Evolutionary conservation across 2,113 vertebrate genomes (phyloP), one percentile per base, ranked within the genome.

Genomic region (Sialia sialis): DNA sequence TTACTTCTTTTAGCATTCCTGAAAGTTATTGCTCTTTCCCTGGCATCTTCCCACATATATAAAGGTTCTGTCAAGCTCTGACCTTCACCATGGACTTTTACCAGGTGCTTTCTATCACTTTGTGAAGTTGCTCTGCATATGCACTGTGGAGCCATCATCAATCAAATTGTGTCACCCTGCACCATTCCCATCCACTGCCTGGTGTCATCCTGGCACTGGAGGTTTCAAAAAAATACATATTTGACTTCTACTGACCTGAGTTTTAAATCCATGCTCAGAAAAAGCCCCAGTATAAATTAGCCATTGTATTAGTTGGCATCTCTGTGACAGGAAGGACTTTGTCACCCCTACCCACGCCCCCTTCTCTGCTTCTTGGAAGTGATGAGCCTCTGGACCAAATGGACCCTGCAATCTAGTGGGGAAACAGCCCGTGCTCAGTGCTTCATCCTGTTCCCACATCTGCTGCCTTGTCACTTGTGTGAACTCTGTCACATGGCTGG

Each of bases 21-120:
- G 36, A 91, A 96, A 96, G 68, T 91, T 97, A 91, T 84, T 93
- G 72, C 76, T 78, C 75, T 90, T 87, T 59, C 29, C 26, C 68
- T 87, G 82, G 60, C 92, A 72, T 74, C 84, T 91, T 95, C 81
- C 73, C 89, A 90, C 2, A 4, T 92, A 75, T 70, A 81, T 89
- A 90, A 89, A 91, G 58, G 56, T 83, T 90, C 89, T 96, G 93
- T 85, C 94, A 94, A 94, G 81, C 44, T 93, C 86, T 96, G 93
- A 96, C 93, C 87, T 95, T 96, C 94, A 91, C 62, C 64, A 12
- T 19, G 26, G 79, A 72, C 68, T 92, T 95, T 89, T 89, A 64
- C 41, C 56, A 66, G 52, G 41, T 94, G 82, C 80, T 54, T 91
- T 91, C 68, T 87, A 78, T 93, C 76, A 79, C 69, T 92, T 88